Evolutionary conservation across 2,113 vertebrate species (phyloP).

Genomic region (Apteryx mantelli): DNA sequence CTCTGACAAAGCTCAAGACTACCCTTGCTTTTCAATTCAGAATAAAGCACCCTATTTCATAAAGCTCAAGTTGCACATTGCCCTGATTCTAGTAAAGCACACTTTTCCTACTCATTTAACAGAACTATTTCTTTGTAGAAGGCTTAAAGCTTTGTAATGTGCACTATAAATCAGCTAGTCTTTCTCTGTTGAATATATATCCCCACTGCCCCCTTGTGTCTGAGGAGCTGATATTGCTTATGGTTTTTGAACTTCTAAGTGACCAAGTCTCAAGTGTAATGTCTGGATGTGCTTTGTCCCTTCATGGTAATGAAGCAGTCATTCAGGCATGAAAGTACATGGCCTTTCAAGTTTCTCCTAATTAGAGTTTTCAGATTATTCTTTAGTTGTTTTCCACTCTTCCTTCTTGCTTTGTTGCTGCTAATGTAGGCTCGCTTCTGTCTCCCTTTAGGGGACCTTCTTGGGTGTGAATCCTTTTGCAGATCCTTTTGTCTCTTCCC

Average conservation of each 20-base stretch:
- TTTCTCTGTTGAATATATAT: neutral
- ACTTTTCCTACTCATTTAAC: neutral
- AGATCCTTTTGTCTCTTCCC: neutral
- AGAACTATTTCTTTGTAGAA: neutral
- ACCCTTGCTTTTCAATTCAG: neutral
- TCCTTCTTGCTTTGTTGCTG: neutral
- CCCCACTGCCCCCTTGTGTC: neutral
- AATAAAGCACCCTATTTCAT: neutral
- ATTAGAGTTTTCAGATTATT: neutral
- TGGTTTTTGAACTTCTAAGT: neutral
- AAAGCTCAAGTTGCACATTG: neutral
- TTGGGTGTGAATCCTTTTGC: accelerated
- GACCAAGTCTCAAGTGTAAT: accelerated
- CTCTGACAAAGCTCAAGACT: neutral
- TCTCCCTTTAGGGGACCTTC: neutral
- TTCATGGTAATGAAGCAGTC: neutral
- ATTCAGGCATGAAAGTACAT: neutral
- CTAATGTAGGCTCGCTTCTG: neutral
- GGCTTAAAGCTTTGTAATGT: neutral
- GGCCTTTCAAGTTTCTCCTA: neutral
- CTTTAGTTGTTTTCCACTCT: neutral
- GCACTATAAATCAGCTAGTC: accelerated
- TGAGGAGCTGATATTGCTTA: neutral
- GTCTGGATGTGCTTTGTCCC: neutral
- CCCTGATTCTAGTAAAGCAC: neutral